phyloP scores from a whole-genome alignment of 1,140 invertebrate genomes.

The Zeugodacus cucurbitae region DNA sequence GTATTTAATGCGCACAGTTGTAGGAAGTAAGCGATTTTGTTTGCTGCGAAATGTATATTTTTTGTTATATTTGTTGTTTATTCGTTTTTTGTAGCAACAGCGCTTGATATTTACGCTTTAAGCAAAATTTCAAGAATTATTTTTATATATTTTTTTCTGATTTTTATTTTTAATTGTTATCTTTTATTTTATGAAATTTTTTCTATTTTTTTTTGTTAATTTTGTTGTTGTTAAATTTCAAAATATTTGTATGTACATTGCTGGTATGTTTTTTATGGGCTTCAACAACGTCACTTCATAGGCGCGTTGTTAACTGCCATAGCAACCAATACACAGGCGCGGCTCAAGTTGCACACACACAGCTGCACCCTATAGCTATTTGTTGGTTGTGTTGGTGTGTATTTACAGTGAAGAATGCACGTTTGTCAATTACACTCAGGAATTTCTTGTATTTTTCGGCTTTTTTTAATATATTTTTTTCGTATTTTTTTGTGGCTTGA shows the following conservation, averaged over 20 bases:
- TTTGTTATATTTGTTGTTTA: not conserved
- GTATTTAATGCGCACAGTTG: not conserved
- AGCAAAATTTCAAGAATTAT: not conserved
- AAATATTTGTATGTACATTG: not conserved
- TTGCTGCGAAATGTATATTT: not conserved
- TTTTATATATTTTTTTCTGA: not conserved
- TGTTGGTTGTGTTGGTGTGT: not conserved
- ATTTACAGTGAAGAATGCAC: not conserved
- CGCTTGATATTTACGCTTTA: not conserved
- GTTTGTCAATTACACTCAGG: not conserved
- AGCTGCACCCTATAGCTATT: not conserved
- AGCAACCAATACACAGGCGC: not conserved
- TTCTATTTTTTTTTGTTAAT: not conserved
- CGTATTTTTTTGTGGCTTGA: not conserved
- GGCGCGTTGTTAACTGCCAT: slow-evolving; percentile 28
- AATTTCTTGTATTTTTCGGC: not conserved
- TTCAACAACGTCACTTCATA: not conserved
- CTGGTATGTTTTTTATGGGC: not conserved
- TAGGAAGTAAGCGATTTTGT: not conserved
- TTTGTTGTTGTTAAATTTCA: not conserved
- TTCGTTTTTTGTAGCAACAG: not conserved
- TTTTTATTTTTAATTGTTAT: not conserved
- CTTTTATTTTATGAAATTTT: not conserved
- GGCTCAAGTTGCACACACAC: not conserved
- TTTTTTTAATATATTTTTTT: not conserved